Evolutionary conservation across 2,113 vertebrate genomes (phyloP), one percentile per base, ranked within the genome.

Genomic region (Gulo gulo): DNA sequence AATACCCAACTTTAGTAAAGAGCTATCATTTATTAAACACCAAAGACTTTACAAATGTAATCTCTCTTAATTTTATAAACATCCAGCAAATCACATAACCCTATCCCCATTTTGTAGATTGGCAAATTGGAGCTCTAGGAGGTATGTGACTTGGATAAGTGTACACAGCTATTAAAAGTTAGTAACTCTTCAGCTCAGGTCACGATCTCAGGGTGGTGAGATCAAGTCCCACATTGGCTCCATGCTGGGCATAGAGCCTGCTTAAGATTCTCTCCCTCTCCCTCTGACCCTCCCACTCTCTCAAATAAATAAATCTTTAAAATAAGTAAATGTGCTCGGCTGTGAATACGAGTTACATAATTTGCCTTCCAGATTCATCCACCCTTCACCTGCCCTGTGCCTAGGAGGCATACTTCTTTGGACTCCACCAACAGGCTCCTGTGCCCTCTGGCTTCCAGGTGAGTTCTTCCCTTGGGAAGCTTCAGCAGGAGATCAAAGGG

Each of bases 11-110:
- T 87, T 26, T 71, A 91, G 86, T 71, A 86, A 93, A 84, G 81
- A 71, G 18, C 11, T 81, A 55, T 71, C 57, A 57, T 87, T 82
- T 95, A 78, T 93, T 90, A 96, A 78, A 36, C 31, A 78, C 63
- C 50, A 89, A 89, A 92, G 84, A 92, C 29, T 90, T 80, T 61
- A 81, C 13, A 82, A 39, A 52, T 90, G 21, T 52, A 76, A 79
- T 83, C 31, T 69, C 90, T 82, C 86, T 91, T 87, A 91, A 91
- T 88, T 91, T 93, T 83, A 61, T 63, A 78, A 90, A 6, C 42
- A 80, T 59, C 45, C 39, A 80, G 90, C 57, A 93, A 74, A 80
- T 65, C 71, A 85, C 21, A 84, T 94, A 47, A 85, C 67, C 31
- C 80, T 93, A 50, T 89, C 14, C 36, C 42, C 4, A 69, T 87